Conservation (phyloP, 2,797 vertebrate genomes). For the Sebastes minor region DNA sequence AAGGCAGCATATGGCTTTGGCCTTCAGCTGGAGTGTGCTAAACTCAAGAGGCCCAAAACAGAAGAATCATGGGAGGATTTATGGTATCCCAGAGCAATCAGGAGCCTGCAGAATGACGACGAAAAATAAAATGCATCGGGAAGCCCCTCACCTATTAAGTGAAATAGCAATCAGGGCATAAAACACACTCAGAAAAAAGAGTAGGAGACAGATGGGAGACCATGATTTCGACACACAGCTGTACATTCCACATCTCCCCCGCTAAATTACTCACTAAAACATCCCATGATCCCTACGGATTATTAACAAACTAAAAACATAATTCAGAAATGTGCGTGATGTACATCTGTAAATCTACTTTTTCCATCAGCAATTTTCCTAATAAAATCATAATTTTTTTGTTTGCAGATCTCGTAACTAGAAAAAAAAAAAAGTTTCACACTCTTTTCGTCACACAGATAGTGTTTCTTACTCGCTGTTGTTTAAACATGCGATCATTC, state of each 20-base stretch:
- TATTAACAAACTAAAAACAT: not conserved
- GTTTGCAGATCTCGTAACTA: not conserved
- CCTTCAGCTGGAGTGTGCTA: not conserved
- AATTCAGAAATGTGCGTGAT: not conserved
- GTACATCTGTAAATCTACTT: not conserved
- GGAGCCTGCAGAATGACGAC: not conserved
- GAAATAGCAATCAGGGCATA: constrained; percentile 11
- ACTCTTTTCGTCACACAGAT: not conserved
- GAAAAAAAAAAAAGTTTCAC: not conserved
- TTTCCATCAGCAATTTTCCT: not conserved
- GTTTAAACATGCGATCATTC: constrained; percentile 25
- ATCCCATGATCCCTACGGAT: constrained; percentile 2
- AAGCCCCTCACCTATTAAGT: not conserved
- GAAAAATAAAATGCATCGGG: constrained; percentile 20
- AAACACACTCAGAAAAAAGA: not conserved
- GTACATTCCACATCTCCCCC: constrained; percentile 46
- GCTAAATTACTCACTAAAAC: constrained; percentile 19
- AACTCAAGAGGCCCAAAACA: not conserved
- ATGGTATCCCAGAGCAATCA: not conserved
- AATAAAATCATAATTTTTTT: not conserved
- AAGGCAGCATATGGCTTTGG: not conserved
- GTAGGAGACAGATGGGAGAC: constrained; percentile 14
- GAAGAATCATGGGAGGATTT: constrained; percentile 7
- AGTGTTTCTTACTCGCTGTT: not conserved
- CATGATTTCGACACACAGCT: constrained; percentile 42